Evolutionary conservation across 2,797 vertebrate species (phyloP).

Genomic region (Onychomys leucogaster): DNA sequence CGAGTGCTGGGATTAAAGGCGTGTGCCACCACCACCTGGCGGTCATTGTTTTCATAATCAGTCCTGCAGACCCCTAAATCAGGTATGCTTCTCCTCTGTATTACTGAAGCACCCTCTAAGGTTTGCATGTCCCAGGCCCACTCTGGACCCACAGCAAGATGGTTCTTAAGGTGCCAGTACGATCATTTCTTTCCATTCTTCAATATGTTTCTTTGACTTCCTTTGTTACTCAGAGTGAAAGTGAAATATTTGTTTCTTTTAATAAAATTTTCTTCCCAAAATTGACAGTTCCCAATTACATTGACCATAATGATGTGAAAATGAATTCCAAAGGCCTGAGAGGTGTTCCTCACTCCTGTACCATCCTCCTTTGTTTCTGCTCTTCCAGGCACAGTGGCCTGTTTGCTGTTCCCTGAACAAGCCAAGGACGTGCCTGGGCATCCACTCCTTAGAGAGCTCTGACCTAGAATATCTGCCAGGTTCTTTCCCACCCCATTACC

Average conservation of each 20-base stretch:
- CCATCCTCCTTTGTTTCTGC: background rate
- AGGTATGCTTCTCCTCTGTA: background rate
- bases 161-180: background rate
- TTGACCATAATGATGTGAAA: background rate
- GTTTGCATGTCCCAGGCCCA: background rate
- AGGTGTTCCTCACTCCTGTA: background rate
- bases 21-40: no score
- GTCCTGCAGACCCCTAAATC: background rate
- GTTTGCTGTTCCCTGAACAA: background rate
- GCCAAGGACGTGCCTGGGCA: fast-evolving
- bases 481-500: background rate
- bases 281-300: background rate
- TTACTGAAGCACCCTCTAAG: background rate
- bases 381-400: background rate
- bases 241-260: background rate
- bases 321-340: background rate
- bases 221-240: background rate
- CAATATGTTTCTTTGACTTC: background rate
- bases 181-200: background rate
- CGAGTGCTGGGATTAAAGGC: no score
- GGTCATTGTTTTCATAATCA: background rate
- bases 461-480: background rate
- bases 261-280: background rate
- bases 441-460: background rate
- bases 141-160: background rate